phyloP scores from a whole-genome alignment of 2,888 invertebrate species.

The Amphipyra berbera region DNA sequence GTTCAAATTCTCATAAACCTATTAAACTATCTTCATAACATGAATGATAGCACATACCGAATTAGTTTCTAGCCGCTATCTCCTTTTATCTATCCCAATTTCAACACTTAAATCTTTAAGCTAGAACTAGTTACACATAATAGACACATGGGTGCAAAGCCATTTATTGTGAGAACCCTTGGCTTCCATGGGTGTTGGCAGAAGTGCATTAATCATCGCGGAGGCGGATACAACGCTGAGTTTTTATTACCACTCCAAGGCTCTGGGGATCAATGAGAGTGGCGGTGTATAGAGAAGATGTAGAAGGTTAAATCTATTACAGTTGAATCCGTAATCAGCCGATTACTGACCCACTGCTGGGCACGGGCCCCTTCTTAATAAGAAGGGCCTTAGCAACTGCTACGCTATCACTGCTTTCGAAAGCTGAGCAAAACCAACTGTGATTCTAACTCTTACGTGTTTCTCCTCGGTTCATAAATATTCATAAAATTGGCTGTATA shows the following conservation, averaged over 20 bases:
- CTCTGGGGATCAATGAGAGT: conserved; percentile 59
- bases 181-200: conserved; percentile 60
- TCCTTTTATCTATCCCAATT: conserved; percentile 30
- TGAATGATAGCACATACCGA: not conserved
- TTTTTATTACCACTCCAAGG: conserved; percentile 62
- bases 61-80: not conserved
- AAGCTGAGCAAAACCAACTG: no score
- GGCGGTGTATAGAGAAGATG: not conserved
- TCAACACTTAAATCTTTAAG: conserved; percentile 32
- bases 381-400: no score
- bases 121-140: conserved; percentile 47
- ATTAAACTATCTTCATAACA: not conserved
- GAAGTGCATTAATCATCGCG: conserved; percentile 62
- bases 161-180: conserved; percentile 59
- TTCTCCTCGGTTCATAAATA: no score
- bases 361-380: no score
- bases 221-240: conserved; percentile 60
- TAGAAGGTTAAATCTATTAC: conserved; percentile 22
- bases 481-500: no score
- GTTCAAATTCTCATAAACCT: not conserved
- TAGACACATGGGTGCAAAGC: conserved; percentile 57
- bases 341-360: no score
- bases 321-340: not conserved
- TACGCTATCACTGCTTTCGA: no score
- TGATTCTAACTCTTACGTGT: no score